phyloP scores from a whole-genome alignment of 2,113 vertebrate species.

The Muntiacus reevesi region DNA sequence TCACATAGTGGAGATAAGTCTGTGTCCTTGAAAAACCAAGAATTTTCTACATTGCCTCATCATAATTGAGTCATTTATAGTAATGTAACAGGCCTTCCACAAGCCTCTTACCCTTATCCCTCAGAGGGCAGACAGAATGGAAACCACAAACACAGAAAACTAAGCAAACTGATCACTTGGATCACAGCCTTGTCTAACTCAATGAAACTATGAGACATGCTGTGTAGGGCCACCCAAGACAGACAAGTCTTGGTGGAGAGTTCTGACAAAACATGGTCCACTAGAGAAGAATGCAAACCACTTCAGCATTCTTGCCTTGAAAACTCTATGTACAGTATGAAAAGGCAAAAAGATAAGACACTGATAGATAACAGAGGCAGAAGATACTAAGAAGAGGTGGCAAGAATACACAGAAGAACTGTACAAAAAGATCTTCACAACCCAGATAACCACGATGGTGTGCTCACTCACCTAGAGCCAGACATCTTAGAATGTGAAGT shows the following conservation, averaged over 20 bases:
- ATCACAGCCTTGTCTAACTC: neutral
- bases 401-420: neutral
- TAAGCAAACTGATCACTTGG: neutral
- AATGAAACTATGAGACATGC: neutral
- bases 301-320: neutral
- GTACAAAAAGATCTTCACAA: neutral
- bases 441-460: neutral
- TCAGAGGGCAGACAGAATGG: neutral
- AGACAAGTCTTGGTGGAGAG: neutral
- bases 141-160: neutral
- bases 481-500: neutral
- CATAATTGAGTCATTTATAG: neutral
- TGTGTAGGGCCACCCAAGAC: neutral
- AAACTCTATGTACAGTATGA: neutral
- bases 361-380: neutral
- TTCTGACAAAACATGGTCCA: neutral
- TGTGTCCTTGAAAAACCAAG: neutral
- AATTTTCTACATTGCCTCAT: neutral
- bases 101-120: neutral
- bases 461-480: too few relatives aligned
- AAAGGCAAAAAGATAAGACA: neutral
- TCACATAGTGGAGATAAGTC: neutral
- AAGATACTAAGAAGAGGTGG: neutral
- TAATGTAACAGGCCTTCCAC: neutral
- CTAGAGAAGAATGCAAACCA: neutral